A percentile compares a stretch with the other conserved stretches of the same genome.
phyloP scores from a whole-genome alignment of 2,888 invertebrate species.

The Ormyrus thymus region DNA sequence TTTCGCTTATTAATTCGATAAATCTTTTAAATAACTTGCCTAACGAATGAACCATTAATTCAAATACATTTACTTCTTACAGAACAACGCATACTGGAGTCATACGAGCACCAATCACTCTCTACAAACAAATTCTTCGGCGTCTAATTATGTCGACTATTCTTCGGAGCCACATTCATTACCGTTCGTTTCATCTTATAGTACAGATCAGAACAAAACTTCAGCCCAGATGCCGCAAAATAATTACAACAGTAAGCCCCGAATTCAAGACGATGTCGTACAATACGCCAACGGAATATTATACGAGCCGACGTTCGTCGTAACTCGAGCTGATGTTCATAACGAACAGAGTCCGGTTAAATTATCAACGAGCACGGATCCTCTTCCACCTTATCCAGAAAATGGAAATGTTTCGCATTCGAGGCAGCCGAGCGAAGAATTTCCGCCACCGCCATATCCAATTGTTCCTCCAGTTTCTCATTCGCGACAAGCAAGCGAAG shows the following conservation, averaged over 20 bases:
- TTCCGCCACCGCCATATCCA: constrained; percentile 85
- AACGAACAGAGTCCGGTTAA: constrained; percentile 83
- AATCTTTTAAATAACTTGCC: too few species aligned
- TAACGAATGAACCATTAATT: too few species aligned
- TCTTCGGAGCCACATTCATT: constrained; percentile 79
- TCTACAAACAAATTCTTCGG: constrained; percentile 58
- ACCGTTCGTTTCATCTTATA: constrained; percentile 79
- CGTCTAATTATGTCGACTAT: constrained; percentile 67
- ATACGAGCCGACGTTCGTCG: constrained; percentile 77
- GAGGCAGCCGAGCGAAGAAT: constrained; percentile 77
- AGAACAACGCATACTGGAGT: constrained; percentile 68
- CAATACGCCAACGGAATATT: constrained; percentile 75
- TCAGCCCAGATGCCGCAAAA: constrained; percentile 59
- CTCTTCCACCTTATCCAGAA: constrained; percentile 76
- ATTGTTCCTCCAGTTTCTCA: constrained; percentile 86
- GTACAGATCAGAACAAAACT: constrained; percentile 68
- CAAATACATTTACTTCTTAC: constrained; percentile 39
- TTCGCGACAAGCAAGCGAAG: constrained; percentile 91
- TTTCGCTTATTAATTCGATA: neutral
- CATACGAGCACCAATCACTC: constrained; percentile 65
- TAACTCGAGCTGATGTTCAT: constrained; percentile 90
- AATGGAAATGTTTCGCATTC: constrained; percentile 75
- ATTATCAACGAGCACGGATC: constrained; percentile 73
- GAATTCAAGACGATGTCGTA: constrained; percentile 74
- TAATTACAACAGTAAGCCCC: constrained; percentile 65